These are phyloP conservation scores for Sialia sialis DNA, from an alignment of 2,113 vertebrate genomes.

Conservation along the genomic window DNA sequence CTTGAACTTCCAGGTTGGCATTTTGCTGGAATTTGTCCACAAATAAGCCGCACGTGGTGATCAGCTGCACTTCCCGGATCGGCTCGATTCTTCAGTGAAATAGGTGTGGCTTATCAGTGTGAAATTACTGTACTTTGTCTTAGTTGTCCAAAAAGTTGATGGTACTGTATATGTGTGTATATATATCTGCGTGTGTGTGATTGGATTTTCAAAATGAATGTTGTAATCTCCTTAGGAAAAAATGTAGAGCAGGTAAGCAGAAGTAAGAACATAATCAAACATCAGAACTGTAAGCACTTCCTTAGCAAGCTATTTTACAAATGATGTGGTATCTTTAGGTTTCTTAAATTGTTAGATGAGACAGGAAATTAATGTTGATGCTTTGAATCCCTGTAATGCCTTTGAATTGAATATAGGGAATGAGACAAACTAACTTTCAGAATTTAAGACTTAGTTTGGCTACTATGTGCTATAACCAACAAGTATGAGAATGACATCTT, in stretches of 20 bases:
- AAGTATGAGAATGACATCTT: not conserved
- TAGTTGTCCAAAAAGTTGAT: not conserved
- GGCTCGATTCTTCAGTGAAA: too few species aligned
- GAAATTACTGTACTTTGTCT: too few species aligned
- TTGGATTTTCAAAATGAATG: not conserved
- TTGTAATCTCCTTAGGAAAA: not conserved
- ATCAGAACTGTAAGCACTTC: not conserved
- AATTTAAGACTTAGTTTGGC: not conserved
- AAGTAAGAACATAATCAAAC: not conserved
- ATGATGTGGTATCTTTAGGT: not conserved
- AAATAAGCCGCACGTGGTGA: too few species aligned
- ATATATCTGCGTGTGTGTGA: too few species aligned
- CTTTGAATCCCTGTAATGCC: not conserved
- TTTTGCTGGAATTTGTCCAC: too few species aligned
- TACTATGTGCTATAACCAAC: not conserved
- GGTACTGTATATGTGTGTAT: not conserved
- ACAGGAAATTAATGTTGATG: not conserved
- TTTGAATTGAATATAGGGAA: not conserved
- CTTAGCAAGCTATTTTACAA: not conserved
- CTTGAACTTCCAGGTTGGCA: too few species aligned
- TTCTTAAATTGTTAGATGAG: not conserved
- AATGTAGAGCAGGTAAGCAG: not conserved
- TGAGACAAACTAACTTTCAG: not conserved
- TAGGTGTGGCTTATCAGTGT: too few species aligned
- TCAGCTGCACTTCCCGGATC: too few species aligned